These are phyloP conservation scores for silkworm (Bombyx mori) DNA, from an alignment of 1,140 invertebrate genomes.

Conservation along the genomic window ASM3026992v2 NC_085113.1:10593501-10594000, in stretches of 20 bases:
- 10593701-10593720: not conserved
- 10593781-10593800: not conserved
- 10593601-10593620: too few species aligned
- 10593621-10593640: too few species aligned
- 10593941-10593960: conserved; percentile 78
- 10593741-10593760: not conserved
- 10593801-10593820: conserved; percentile 68
- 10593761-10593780: not conserved
- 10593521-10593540: too few species aligned
- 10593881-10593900: conserved; percentile 69
- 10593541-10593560: too few species aligned
- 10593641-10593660: too few species aligned
- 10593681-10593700: too few species aligned
- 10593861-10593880: conserved; percentile 72
- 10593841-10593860: conserved; percentile 61
- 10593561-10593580: too few species aligned
- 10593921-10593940: conserved; percentile 77
- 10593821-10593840: conserved; percentile 64
- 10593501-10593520: too few species aligned
- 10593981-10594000: conserved; percentile 80
- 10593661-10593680: too few species aligned
- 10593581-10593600: too few species aligned
- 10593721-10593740: conserved; percentile 8
- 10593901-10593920: conserved; percentile 72
- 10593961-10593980: conserved; percentile 76